phyloP scores from a whole-genome alignment of 2,113 vertebrate species.

The Lepus timidus region DNA sequence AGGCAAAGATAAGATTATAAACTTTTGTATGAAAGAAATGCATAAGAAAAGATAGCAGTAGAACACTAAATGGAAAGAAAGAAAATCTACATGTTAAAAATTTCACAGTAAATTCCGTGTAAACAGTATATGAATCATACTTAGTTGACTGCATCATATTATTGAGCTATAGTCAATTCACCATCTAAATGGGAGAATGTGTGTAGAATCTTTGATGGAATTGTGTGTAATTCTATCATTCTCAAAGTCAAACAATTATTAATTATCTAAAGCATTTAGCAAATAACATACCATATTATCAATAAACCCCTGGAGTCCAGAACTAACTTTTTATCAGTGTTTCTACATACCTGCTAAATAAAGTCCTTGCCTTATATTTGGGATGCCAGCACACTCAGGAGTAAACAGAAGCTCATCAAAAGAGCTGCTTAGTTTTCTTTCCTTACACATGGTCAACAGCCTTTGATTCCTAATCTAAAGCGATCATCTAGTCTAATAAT shows the following conservation, averaged over 20 bases:
- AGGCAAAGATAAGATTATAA: background rate
- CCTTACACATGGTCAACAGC: background rate
- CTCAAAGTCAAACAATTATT: constrained; percentile 50
- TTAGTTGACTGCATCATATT: background rate
- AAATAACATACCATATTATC: constrained; percentile 53
- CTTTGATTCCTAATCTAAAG: background rate
- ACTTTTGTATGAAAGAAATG: constrained; percentile 12
- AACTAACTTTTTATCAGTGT: background rate
- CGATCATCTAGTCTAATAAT: background rate
- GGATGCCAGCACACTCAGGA: background rate
- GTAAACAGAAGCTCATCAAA: background rate
- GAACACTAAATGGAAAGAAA: background rate
- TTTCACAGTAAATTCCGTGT: constrained; percentile 38
- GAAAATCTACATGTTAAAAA: background rate
- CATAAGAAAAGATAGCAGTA: background rate
- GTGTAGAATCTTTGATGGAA: constrained; percentile 40
- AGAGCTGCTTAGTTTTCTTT: background rate
- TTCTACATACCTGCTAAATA: background rate
- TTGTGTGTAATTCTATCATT: constrained; percentile 20
- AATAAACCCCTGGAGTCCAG: background rate
- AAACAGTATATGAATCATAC: background rate
- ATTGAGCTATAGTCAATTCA: constrained; percentile 15
- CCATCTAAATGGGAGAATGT: background rate
- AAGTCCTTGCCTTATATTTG: background rate
- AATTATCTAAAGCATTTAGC: constrained; percentile 29